Percentiles rank a stretch among this genome's conserved stretches.
phyloP scores from a whole-genome alignment of 2,888 invertebrate genomes.

The Lottia scabra region DNA sequence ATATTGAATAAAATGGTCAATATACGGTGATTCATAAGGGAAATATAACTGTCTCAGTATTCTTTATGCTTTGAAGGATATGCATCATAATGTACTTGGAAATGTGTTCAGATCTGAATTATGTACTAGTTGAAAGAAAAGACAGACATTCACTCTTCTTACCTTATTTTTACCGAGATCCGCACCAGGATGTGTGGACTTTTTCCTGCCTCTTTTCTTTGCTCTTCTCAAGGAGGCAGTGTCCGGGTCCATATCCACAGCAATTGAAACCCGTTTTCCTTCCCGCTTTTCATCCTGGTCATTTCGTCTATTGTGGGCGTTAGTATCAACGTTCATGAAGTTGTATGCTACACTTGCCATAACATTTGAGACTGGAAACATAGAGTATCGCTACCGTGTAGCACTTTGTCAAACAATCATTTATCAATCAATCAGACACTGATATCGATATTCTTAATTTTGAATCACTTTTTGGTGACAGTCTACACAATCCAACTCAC shows the following conservation, averaged over 20 bases:
- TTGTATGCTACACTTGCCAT: constrained; percentile 49
- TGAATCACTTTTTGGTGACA: too few species aligned
- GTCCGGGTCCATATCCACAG: constrained; percentile 11
- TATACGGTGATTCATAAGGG: too few species aligned
- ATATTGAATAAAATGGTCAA: too few species aligned
- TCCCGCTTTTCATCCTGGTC: constrained; percentile 16
- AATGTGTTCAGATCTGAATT: too few species aligned
- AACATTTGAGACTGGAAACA: constrained; percentile 5
- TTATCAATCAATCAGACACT: too few species aligned
- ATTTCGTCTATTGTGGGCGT: constrained; percentile 32
- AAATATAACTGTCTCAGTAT: too few species aligned
- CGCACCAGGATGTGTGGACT: constrained; percentile 7
- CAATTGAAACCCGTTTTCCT: constrained; percentile 7
- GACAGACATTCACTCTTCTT: neutral
- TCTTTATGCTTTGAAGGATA: too few species aligned
- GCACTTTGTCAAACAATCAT: too few species aligned
- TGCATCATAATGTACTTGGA: too few species aligned
- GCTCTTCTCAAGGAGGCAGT: neutral
- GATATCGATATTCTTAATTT: too few species aligned
- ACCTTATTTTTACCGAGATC: constrained; percentile 12
- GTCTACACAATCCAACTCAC: too few species aligned
- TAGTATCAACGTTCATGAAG: constrained; percentile 44
- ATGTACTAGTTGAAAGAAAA: too few species aligned
- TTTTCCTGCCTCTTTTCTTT: constrained; percentile 16
- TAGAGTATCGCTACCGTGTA: neutral